Conservation (phyloP, 2,888 invertebrate species). For the Athalia circularis region DNA sequence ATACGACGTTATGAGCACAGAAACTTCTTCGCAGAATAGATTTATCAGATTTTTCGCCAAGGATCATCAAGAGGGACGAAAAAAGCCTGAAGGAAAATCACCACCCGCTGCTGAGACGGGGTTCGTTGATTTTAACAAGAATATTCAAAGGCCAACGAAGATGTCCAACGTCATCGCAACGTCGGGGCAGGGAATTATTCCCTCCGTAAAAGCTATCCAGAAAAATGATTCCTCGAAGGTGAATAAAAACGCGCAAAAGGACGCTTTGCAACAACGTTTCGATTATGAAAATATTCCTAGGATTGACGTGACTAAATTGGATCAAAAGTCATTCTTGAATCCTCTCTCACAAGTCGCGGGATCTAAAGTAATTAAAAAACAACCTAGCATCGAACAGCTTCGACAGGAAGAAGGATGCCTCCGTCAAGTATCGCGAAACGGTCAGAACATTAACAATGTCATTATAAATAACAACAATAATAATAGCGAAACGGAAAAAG, state of each 20-base stretch:
- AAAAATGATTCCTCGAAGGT: conserved; percentile 38
- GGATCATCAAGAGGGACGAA: conserved; percentile 64
- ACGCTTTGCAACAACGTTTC: conserved; percentile 60
- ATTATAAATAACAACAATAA: conserved; percentile 26
- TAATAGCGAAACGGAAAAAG: conserved; percentile 6
- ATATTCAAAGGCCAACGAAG: conserved; percentile 60
- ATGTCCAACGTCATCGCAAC: conserved; percentile 51
- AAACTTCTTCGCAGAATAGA: conserved; percentile 31
- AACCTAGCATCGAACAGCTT: conserved; percentile 68
- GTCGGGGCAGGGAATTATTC: background rate
- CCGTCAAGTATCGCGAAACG: conserved; percentile 62
- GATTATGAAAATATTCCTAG: conserved; percentile 73
- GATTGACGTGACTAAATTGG: conserved; percentile 68
- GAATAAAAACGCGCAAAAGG: conserved; percentile 45
- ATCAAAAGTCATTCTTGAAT: conserved; percentile 57
- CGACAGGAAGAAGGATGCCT: conserved; percentile 68
- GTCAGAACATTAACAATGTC: conserved; percentile 32
- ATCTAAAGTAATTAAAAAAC: conserved; percentile 47
- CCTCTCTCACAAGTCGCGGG: conserved; percentile 21
- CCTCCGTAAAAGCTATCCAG: background rate
- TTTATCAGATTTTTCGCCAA: conserved; percentile 69
- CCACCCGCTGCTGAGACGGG: conserved; percentile 57
- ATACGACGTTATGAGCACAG: conserved; percentile 51
- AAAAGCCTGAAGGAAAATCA: conserved; percentile 67
- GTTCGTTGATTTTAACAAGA: conserved; percentile 68